phyloP scores from a whole-genome alignment of 2,797 vertebrate genomes.

The Hybognathus amarus region DNA sequence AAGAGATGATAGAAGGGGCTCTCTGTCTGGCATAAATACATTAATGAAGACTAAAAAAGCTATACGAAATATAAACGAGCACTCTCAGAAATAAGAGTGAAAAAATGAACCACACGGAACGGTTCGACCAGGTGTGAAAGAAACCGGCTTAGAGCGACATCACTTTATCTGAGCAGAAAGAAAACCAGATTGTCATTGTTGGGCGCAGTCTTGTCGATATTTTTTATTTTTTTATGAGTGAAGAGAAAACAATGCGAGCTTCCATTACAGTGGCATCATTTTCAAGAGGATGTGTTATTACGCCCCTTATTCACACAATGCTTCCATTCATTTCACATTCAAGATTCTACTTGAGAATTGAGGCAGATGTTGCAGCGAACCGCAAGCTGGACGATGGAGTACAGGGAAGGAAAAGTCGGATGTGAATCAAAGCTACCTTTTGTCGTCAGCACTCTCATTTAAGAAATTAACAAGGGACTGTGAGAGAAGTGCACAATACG shows the following conservation, averaged over 20 bases:
- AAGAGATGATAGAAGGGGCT: conserved; percentile 49
- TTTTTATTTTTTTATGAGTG: conserved; percentile 59
- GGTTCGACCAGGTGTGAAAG: conserved; percentile 71
- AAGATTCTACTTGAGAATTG: conserved; percentile 70
- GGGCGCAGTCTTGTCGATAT: conserved; percentile 76
- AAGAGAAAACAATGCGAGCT: conserved; percentile 78
- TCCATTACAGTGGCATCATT: conserved; percentile 74
- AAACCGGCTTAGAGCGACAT: conserved; percentile 68
- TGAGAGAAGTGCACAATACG: conserved; percentile 75
- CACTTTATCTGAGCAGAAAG: conserved; percentile 63
- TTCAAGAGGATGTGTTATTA: conserved; percentile 75
- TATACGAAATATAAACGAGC: conserved; percentile 46
- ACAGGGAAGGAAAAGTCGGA: conserved; percentile 62
- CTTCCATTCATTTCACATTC: conserved; percentile 77
- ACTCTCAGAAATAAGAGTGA: conserved; percentile 20
- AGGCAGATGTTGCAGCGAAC: conserved; percentile 74
- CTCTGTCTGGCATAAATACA: conserved; percentile 52
- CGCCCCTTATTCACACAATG: conserved; percentile 78
- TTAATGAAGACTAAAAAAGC: conserved; percentile 56
- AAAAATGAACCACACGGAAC: conserved; percentile 51
- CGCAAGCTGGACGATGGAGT: conserved; percentile 65
- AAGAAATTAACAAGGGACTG: conserved; percentile 75
- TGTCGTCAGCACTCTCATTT: conserved; percentile 79
- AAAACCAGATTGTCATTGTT: conserved; percentile 77
- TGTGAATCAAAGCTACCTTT: conserved; percentile 74